A percentile compares a stretch with the other conserved stretches of the same genome.
These are phyloP conservation scores for Lepus europaeus DNA, from an alignment of 2,113 vertebrate genomes.

Conservation along the genomic window DNA sequence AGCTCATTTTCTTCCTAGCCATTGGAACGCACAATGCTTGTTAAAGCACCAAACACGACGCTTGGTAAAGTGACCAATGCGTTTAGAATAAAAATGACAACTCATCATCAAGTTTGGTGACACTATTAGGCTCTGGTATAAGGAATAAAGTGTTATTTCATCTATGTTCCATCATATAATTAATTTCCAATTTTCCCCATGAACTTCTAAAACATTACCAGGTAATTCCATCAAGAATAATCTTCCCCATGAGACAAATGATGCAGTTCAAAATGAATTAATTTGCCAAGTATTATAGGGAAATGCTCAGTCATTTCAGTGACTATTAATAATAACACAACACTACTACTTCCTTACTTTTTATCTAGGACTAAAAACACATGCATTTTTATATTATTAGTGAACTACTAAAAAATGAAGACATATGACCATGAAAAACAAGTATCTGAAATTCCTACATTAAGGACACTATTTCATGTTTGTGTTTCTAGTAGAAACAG, in stretches of 20 bases:
- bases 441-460: neutral
- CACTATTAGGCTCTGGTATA: conserved; percentile 37
- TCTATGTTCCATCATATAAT: conserved; percentile 45
- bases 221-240: conserved; percentile 58
- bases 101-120: conserved; percentile 49
- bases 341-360: conserved; percentile 44
- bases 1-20: neutral
- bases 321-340: conserved; percentile 50
- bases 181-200: conserved; percentile 63
- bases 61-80: conserved; percentile 50
- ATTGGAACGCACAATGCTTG: neutral
- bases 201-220: conserved; percentile 52
- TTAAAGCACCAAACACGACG: neutral
- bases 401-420: conserved; percentile 56
- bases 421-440: neutral
- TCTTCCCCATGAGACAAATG: conserved; percentile 60
- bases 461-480: neutral
- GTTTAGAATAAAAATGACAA: conserved; percentile 54
- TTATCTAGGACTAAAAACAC: conserved; percentile 26
- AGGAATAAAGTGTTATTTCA: conserved; percentile 34
- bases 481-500: conserved; percentile 32
- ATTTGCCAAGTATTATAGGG: conserved; percentile 23
- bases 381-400: conserved; percentile 27
- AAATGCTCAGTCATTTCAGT: conserved; percentile 33
- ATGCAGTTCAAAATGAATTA: conserved; percentile 62